phyloP scores from a whole-genome alignment of 2,113 vertebrate species.

The Microtus oregoni region DNA sequence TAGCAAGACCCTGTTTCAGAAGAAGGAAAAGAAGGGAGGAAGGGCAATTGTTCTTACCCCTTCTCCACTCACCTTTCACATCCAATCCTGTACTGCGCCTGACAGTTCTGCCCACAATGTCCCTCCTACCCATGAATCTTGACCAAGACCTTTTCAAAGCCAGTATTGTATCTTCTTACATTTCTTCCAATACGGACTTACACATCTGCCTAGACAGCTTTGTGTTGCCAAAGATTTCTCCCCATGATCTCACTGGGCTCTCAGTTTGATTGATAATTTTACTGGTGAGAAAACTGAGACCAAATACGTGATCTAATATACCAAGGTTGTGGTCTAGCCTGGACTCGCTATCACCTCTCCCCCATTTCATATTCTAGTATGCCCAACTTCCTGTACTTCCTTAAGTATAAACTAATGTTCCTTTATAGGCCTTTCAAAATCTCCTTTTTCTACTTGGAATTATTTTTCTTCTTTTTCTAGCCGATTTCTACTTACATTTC shows the following conservation, averaged over 20 bases:
- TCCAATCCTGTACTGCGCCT: not conserved
- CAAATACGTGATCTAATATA: not conserved
- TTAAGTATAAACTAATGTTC: not conserved
- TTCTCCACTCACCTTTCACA: not conserved
- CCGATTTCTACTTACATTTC: not conserved
- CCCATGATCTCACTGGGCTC: not conserved
- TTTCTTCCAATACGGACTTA: not conserved
- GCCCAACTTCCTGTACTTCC: not conserved
- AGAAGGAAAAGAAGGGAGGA: not conserved
- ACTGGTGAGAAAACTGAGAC: conserved; percentile 13
- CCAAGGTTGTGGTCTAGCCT: not conserved
- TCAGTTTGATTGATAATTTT: not conserved
- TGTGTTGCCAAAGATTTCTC: not conserved
- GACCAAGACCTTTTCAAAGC: not conserved
- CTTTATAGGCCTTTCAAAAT: conserved; percentile 1
- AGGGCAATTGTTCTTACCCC: not conserved
- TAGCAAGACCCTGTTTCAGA: not conserved
- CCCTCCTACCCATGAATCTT: not conserved
- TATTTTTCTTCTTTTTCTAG: not conserved
- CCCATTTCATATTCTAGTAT: not conserved
- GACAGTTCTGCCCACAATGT: not conserved
- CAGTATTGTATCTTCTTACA: not conserved
- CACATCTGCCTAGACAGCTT: not conserved
- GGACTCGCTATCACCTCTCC: too few species aligned
- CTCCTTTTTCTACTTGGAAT: conserved; percentile 18